phyloP scores from a whole-genome alignment of 2,888 invertebrate species.

The Acanthococcus lagerstroemiae region DNA sequence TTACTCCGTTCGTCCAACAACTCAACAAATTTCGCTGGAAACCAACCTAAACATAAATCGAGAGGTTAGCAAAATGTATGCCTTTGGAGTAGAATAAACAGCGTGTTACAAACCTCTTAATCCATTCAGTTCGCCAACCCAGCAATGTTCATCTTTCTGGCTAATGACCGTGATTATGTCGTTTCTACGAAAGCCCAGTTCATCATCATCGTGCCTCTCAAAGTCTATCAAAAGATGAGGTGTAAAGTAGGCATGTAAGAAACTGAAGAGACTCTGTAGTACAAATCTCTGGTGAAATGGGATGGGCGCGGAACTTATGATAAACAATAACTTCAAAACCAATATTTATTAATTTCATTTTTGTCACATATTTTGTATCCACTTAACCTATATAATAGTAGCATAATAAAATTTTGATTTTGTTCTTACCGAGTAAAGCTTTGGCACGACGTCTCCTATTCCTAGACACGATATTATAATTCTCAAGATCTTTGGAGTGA shows the following conservation, averaged over 20 bases:
- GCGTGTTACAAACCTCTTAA: constrained; percentile 51
- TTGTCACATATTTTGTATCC: too few species aligned
- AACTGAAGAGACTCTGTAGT: too few species aligned
- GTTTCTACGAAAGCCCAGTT: constrained; percentile 94
- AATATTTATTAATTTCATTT: too few species aligned
- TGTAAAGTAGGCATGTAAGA: background rate
- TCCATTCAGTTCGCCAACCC: constrained; percentile 96
- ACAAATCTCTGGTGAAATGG: too few species aligned
- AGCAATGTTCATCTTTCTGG: constrained; percentile 96
- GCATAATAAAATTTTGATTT: too few species aligned
- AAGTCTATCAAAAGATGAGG: constrained; percentile 62
- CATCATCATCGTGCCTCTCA: constrained; percentile 95
- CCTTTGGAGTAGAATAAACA: constrained; percentile 2
- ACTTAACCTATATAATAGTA: too few species aligned
- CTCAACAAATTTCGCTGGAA: constrained; percentile 93
- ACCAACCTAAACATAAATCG: constrained; percentile 58
- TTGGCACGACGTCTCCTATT: constrained; percentile 84
- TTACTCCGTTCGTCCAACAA: constrained; percentile 90
- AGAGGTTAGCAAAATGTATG: constrained; percentile 26
- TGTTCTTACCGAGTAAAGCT: constrained; percentile 68
- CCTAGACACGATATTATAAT: constrained; percentile 84
- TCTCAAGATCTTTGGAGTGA: constrained; percentile 86
- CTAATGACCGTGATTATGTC: constrained; percentile 96
- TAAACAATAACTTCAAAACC: too few species aligned
- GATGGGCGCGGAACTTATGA: too few species aligned